Evolutionary conservation across 2,797 vertebrate species (phyloP).

Genomic region (Hemitrygon akajei): DNA sequence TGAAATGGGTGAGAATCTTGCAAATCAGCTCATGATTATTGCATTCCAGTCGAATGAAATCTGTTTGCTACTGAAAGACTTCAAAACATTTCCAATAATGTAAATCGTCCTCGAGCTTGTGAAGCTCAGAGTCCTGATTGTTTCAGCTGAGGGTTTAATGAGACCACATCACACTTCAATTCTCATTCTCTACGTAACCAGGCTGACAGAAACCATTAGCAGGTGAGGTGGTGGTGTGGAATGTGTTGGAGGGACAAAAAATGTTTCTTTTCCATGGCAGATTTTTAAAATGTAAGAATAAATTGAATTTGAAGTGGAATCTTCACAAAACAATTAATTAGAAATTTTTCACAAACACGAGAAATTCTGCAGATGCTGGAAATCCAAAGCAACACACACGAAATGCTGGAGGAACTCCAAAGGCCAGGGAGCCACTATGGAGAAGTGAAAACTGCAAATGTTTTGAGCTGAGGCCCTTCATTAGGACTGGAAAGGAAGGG

Average conservation of each 20-base stretch:
- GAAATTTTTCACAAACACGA: background rate
- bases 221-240: background rate
- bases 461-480: no score
- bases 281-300: background rate
- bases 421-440: no score
- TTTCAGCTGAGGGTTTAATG: background rate
- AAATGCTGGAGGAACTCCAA: no score
- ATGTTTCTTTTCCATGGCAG: background rate
- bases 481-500: no score
- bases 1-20: background rate
- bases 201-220: background rate
- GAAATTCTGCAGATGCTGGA: no score
- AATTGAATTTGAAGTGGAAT: background rate
- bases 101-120: background rate
- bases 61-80: background rate
- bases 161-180: background rate
- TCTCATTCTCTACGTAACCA: background rate
- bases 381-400: no score
- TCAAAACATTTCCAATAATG: background rate
- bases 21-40: background rate
- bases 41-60: background rate
- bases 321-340: background rate
- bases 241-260: background rate
- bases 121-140: background rate
- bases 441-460: no score